Evolutionary conservation across 2,888 invertebrate genomes (phyloP), one percentile per base, ranked within the genome.

Genomic region (Dimorphilus gyrociliatus): DNA sequence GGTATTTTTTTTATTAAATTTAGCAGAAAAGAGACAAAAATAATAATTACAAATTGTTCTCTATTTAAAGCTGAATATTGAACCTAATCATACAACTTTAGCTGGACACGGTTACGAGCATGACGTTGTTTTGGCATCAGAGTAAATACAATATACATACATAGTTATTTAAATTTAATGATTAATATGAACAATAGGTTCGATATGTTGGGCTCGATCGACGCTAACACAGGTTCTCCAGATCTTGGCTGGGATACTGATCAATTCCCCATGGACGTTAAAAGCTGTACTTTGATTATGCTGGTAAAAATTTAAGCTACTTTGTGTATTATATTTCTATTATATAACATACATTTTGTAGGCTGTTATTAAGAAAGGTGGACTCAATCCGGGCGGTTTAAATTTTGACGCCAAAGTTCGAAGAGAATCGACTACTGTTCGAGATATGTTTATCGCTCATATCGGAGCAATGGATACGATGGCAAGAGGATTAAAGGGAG

Each of bases 151-250:
- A 3, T 27, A 27, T 2, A 27, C 16, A 16, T 25, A 3, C 16
- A 12, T 14, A 26, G n/a, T 15, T 3, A 5, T 3, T n/a, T n/a
- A n/a, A n/a, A n/a, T n/a, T n/a, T n/a, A n/a, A n/a, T n/a, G n/a
- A n/a, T n/a, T n/a, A n/a, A n/a, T n/a, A n/a, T n/a, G n/a, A n/a
- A n/a, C n/a, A n/a, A n/a, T n/a, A 73, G 72, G 4, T 72, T 72
- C 53, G 71, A 69, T 29, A 68, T 71, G 66, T 51, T 73, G 14
- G 73, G 73, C 1, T 72, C 70, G 1, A 65, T 73, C 4, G 65
- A 68, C 14, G 60, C 72, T 1, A 66, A 66, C 51, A 63, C 64
- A 1, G 65, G 65, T 1, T 60, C 62, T 2, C 61, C 65, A 3
- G 64, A 65, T 36, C 45, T 64, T 3, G 65, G 65, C 31, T 66